phyloP scores from a whole-genome alignment of 2,797 vertebrate species.

The Saguinus oedipus region DNA sequence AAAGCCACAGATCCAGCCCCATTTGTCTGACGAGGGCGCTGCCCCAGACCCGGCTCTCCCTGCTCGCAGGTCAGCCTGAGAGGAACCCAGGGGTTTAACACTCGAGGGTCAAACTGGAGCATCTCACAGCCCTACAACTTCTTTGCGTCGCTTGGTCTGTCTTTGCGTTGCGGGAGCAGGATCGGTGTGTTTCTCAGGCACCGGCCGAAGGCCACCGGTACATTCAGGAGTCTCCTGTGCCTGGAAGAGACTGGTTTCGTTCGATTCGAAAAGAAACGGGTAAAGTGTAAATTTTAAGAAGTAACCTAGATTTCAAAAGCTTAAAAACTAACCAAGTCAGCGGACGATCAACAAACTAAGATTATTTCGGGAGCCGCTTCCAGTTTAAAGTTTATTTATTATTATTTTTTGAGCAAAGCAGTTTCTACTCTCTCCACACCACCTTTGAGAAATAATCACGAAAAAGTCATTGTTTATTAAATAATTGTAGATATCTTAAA shows the following conservation, averaged over 20 bases:
- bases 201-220: background rate
- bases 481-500: background rate
- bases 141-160: background rate
- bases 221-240: background rate
- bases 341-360: background rate
- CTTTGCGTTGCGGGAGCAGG: background rate
- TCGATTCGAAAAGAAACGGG: background rate
- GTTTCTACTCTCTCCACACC: background rate
- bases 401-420: background rate
- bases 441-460: conserved; percentile 14
- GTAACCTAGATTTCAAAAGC: background rate
- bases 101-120: background rate
- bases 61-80: background rate
- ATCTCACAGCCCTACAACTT: background rate
- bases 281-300: background rate
- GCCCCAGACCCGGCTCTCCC: background rate
- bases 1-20: conserved; percentile 59
- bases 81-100: background rate
- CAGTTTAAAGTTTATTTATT: background rate
- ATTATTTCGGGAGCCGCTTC: background rate
- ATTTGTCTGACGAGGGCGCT: conserved; percentile 52
- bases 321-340: background rate
- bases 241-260: background rate
- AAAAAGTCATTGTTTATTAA: background rate
- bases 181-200: background rate